These are phyloP conservation scores for Capitella teleta DNA, from an alignment of 1,140 invertebrate genomes.

Conservation along the genomic window DNA sequence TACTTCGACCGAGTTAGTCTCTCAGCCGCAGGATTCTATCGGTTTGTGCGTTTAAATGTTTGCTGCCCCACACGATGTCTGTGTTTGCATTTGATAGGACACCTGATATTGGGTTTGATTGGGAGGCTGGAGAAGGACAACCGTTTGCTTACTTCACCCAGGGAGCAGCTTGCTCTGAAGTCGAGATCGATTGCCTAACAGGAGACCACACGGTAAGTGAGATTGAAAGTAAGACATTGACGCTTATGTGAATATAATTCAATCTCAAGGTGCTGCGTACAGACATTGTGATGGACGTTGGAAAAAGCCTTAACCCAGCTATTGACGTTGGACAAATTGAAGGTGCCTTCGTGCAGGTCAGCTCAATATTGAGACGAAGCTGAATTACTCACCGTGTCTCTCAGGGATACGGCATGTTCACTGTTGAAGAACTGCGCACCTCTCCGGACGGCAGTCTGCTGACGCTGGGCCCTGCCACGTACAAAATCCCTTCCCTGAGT, in stretches of 20 bases:
- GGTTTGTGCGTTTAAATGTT: constrained; percentile 15
- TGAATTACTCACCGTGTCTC: not conserved
- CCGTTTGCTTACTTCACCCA: constrained; percentile 25
- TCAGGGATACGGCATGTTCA: constrained; percentile 76
- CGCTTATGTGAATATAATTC: not conserved
- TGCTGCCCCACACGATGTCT: not conserved
- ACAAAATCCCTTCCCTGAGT: constrained; percentile 79
- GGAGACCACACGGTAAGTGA: constrained; percentile 43
- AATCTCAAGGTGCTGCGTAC: constrained; percentile 58
- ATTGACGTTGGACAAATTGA: constrained; percentile 94
- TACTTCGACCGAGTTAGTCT: constrained; percentile 69
- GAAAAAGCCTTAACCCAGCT: constrained; percentile 83
- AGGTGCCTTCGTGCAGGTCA: constrained; percentile 72
- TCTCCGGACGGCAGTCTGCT: constrained; percentile 68
- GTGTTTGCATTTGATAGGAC: constrained; percentile 38
- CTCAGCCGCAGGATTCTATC: constrained; percentile 74
- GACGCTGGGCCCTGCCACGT: constrained; percentile 78
- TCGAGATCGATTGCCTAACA: constrained; percentile 47
- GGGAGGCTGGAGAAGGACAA: constrained; percentile 35
- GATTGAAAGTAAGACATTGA: too few species aligned
- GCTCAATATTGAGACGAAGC: too few species aligned
- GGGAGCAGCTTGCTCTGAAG: constrained; percentile 40
- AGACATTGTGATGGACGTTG: constrained; percentile 92
- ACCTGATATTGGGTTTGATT: constrained; percentile 67
- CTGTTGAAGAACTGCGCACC: constrained; percentile 77